Evolutionary conservation across 2,113 vertebrate genomes (phyloP).

Genomic region (Odobenus rosmarus): DNA sequence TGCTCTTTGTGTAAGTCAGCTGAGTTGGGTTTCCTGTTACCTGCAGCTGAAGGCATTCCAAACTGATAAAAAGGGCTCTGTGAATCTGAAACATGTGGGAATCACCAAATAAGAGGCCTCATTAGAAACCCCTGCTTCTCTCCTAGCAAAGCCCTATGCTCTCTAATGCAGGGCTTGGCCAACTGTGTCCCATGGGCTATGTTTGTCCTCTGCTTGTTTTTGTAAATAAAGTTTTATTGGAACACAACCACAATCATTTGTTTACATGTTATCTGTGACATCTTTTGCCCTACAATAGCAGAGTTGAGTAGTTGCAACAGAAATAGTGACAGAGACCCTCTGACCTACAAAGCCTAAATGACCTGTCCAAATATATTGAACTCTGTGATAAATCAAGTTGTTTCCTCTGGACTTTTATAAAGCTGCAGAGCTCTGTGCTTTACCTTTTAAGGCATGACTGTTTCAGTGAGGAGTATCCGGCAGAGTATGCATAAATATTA

Average conservation of each 20-base stretch:
- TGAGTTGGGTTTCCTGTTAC: neutral
- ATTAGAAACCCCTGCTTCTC: neutral
- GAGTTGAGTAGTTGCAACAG: neutral
- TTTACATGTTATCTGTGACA: neutral
- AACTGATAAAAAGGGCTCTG: neutral
- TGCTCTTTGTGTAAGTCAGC: neutral
- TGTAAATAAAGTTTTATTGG: conserved; percentile 51
- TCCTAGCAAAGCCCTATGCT: neutral
- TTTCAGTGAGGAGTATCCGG: neutral
- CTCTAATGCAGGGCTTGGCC: neutral
- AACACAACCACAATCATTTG: neutral
- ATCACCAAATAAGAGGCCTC: neutral
- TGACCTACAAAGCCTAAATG: neutral
- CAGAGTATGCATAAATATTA: neutral
- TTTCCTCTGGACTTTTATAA: neutral
- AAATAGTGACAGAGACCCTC: neutral
- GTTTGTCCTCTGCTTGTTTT: neutral
- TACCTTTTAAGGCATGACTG: neutral
- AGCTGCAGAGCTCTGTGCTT: neutral
- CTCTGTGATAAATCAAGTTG: neutral
- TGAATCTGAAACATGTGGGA: neutral
- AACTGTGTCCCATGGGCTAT: neutral
- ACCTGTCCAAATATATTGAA: conserved; percentile 15
- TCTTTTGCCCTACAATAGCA: neutral
- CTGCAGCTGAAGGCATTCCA: neutral